Percentiles rank a stretch among this genome's conserved stretches.
phyloP scores from a whole-genome alignment of 2,888 invertebrate genomes.

The Campaea margaritaria region DNA sequence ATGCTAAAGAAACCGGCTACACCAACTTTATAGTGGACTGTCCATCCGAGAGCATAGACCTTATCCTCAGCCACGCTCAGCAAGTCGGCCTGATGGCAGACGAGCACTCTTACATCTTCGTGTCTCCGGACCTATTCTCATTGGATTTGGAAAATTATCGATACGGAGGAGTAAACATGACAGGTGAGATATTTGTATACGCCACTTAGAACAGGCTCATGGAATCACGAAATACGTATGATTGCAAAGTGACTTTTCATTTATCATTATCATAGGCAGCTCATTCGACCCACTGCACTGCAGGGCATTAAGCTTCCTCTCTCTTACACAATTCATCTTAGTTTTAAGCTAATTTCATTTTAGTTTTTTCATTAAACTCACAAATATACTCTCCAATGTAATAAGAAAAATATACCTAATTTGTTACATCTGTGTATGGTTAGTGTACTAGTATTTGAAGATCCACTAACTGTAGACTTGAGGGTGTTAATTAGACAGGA shows the following conservation, averaged over 20 bases:
- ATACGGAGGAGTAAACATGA: slow-evolving; percentile 93
- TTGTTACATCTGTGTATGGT: too few relatives aligned
- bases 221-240: too few relatives aligned
- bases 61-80: slow-evolving; percentile 87
- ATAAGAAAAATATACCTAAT: too few relatives aligned
- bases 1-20: slow-evolving; percentile 88
- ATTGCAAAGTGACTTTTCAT: too few relatives aligned
- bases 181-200: slow-evolving; percentile 73
- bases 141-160: slow-evolving; percentile 91
- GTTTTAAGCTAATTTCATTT: too few relatives aligned
- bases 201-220: too few relatives aligned
- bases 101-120: slow-evolving; percentile 90
- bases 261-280: too few relatives aligned
- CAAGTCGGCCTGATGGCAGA: slow-evolving; percentile 94
- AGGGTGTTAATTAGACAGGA: neutral
- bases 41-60: slow-evolving; percentile 81
- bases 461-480: neutral
- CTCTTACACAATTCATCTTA: too few relatives aligned
- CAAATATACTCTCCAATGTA: too few relatives aligned
- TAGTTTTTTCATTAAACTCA: too few relatives aligned
- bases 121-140: slow-evolving; percentile 92
- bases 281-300: too few relatives aligned
- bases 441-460: neutral
- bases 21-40: slow-evolving; percentile 92
- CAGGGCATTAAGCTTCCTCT: too few relatives aligned